Conservation (phyloP, 2,113 vertebrate species). For the Crotalus helleri region DNA sequence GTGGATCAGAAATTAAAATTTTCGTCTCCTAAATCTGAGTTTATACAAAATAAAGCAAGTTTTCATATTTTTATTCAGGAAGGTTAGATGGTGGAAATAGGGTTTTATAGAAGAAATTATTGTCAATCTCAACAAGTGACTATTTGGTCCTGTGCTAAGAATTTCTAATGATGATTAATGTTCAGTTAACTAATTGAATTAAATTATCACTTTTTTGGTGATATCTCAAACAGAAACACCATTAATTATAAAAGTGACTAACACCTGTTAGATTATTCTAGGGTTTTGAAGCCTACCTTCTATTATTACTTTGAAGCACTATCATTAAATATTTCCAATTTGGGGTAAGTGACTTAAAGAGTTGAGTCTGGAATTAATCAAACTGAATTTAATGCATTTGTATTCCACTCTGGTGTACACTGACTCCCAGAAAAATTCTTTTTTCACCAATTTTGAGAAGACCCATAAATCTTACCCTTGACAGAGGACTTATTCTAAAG, state of each 20-base stretch:
- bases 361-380: not conserved
- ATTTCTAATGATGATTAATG: not conserved
- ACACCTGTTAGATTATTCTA: not conserved
- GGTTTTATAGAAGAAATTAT: not conserved
- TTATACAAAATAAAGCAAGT: not conserved
- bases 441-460: not conserved
- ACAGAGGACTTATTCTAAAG: not conserved
- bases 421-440: not conserved
- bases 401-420: not conserved
- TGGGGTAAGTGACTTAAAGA: not conserved
- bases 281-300: not conserved
- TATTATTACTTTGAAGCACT: not conserved
- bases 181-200: not conserved
- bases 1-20: not conserved
- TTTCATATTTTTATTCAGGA: not conserved
- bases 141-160: not conserved
- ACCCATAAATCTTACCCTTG: not conserved
- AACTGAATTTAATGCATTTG: not conserved
- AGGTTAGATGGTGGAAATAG: fast-evolving
- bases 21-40: not conserved
- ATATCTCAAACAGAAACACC: not conserved
- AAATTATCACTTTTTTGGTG: not conserved
- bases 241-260: not conserved
- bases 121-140: not conserved
- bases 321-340: not conserved